Base-by-base conservation (phyloP, 2,888 invertebrate species). In the Ernsta delagoae region DNA sequence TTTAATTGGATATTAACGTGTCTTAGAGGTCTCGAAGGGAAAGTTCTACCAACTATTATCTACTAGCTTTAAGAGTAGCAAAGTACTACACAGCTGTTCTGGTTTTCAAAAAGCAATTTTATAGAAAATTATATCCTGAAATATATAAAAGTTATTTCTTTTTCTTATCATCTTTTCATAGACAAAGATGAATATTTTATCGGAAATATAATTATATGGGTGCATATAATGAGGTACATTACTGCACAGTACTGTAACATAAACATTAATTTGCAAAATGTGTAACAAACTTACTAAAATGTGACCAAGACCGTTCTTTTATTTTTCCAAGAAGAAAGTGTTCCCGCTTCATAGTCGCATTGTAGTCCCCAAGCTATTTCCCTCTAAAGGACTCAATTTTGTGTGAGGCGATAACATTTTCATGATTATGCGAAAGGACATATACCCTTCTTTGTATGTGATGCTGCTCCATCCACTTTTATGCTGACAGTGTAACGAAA, bases 381-480 rank as follows among this genome's bases (percentile, higher is more conserved):
- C 74, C 79, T 76, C 78, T 79, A 82, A 85, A 84, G 80, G 80
- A 80, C 82, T 83, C 85, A 82, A 85, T 84, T 84, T 83, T 79
- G 81, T 78, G 77, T 80, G 80, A 83, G 80, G 75, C 82, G 82
- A 83, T 84, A 86, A 82, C 83, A 83, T 85, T 88, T 84, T 86
- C 83, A 84, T 82, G 83, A 84, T 86, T 84, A 87, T 85, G 80
- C 80, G 79, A 79, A 74, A 71, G 75, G 78, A 80, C 76, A 69
- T 70, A 70, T 65, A 65, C 68, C 71, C 78, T 80, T 78, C 77
- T 81, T 81, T 82, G 78, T 83, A 79, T 82, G 76, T 79, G 73
- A 74, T 75, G 76, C 75, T 75, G 76, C 78, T 77, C 73, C 71
- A 73, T 76, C 79, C 71, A 75, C 67, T 75, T 74, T 77, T 78